Percentiles rank a stretch among this genome's conserved stretches.
Evolutionary conservation across 1,140 invertebrate genomes (phyloP).

Genomic region (Drosophila insularis): DNA sequence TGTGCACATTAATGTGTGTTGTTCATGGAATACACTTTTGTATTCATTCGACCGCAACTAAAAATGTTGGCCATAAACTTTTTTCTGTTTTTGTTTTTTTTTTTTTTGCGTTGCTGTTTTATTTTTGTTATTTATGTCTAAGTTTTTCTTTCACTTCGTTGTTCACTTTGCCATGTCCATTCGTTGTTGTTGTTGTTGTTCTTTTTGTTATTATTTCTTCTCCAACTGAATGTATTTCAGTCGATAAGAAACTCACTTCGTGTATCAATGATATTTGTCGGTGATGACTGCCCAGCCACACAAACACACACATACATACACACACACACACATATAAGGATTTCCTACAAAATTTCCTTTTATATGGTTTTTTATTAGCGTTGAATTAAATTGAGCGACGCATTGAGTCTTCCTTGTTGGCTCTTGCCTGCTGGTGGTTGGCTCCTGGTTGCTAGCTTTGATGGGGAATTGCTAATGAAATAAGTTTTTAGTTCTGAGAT

Average conservation of each 20-base stretch:
- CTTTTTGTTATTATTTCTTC: conserved; percentile 16
- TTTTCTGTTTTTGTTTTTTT: conserved; percentile 47
- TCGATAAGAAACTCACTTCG: conserved; percentile 1
- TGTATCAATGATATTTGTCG: conserved; percentile 55
- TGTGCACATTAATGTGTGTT: conserved; percentile 58
- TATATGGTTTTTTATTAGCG: conserved; percentile 72
- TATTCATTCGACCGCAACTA: conserved; percentile 79
- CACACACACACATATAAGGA: conserved; percentile 31
- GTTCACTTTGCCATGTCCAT: conserved; percentile 8
- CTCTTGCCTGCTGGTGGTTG: conserved; percentile 20
- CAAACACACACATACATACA: conserved; percentile 31
- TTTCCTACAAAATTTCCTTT: conserved; percentile 62
- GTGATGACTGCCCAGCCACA: conserved; percentile 36
- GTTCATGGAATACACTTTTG: conserved; percentile 74
- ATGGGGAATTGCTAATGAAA: conserved; percentile 78
- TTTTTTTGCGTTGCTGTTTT: conserved; percentile 44
- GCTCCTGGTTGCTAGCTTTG: conserved; percentile 47
- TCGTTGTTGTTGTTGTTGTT: conserved; percentile 36
- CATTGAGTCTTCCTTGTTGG: conserved; percentile 34
- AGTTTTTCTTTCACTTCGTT: conserved; percentile 47
- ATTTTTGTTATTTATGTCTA: conserved; percentile 66
- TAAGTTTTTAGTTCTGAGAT: conserved; percentile 72
- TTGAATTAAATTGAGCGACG: conserved; percentile 75
- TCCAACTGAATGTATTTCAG: conserved; percentile 25
- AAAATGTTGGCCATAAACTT: conserved; percentile 77